These are phyloP conservation scores for Halcyon chelicuti DNA, from an alignment of 2,797 vertebrate species.

Conservation along the genomic window DNA sequence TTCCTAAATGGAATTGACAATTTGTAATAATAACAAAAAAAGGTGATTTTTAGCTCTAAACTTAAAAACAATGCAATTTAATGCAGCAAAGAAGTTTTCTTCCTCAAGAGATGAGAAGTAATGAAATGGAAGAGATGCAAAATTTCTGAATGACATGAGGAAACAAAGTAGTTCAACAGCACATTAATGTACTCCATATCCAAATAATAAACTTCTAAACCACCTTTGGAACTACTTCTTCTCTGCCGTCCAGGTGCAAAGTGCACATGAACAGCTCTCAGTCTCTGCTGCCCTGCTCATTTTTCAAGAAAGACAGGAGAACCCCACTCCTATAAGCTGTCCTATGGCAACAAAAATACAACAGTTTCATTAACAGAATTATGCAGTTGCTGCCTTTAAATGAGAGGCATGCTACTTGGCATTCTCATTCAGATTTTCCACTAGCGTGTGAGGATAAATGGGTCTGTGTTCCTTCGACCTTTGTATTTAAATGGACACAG, in stretches of 20 bases:
- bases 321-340: background rate
- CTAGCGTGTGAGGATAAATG: background rate
- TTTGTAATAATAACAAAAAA: background rate
- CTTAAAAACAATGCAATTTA: background rate
- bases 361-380: background rate
- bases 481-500: background rate
- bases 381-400: background rate
- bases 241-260: background rate
- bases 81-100: background rate
- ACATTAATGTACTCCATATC: background rate
- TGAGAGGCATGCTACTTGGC: background rate
- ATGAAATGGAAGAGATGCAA: background rate
- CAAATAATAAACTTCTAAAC: background rate
- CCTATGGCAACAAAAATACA: background rate
- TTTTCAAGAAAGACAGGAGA: background rate
- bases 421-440: background rate
- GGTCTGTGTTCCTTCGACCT: background rate
- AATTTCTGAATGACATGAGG: background rate
- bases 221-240: background rate
- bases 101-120: background rate
- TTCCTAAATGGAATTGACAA: background rate
- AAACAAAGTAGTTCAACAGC: background rate
- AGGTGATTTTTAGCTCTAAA: background rate
- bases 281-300: background rate
- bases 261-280: background rate